Conservation (phyloP, 2,797 vertebrate species). For the Danio albolineatus region DNA sequence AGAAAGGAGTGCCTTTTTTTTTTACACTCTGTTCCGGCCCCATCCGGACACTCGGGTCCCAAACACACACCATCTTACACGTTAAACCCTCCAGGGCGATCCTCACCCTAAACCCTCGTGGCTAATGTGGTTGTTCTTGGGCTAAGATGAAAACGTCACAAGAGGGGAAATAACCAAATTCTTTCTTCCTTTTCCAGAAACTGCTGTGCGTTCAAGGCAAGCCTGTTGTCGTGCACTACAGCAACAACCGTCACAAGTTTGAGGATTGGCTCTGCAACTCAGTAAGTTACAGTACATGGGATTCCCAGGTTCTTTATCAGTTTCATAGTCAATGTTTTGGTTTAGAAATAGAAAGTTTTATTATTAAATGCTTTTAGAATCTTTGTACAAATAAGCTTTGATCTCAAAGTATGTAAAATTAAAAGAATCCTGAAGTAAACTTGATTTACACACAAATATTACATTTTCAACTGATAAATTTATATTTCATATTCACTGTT, state of each 20-base stretch:
- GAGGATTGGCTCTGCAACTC: conserved; percentile 99
- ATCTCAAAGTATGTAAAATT: no score
- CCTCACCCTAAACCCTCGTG: conserved; percentile 81
- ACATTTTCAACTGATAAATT: no score
- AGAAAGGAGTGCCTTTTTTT: conserved; percentile 64
- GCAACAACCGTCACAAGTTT: conserved; percentile 97
- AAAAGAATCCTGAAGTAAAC: no score
- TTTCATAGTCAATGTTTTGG: not conserved
- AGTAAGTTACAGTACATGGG: conserved; percentile 80
- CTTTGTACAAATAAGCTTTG: no score
- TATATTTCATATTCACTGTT: not conserved
- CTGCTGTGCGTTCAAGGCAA: conserved; percentile 95
- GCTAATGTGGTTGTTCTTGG: conserved; percentile 95
- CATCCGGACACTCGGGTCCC: conserved; percentile 85
- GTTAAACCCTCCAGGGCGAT: conserved; percentile 78
- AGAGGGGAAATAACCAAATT: conserved; percentile 78
- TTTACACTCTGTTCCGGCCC: conserved; percentile 83
- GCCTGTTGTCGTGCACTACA: conserved; percentile 97
- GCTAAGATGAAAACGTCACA: conserved; percentile 71
- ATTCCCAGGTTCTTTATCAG: not conserved
- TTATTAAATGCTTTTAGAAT: not conserved
- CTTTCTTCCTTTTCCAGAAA: conserved; percentile 93
- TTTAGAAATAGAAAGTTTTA: not conserved
- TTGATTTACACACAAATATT: no score
- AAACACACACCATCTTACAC: conserved; percentile 78